Evolutionary conservation across 2,888 invertebrate species (phyloP), one percentile per base, ranked within the genome.

Genomic region (Drosophila paranaensis): DNA sequence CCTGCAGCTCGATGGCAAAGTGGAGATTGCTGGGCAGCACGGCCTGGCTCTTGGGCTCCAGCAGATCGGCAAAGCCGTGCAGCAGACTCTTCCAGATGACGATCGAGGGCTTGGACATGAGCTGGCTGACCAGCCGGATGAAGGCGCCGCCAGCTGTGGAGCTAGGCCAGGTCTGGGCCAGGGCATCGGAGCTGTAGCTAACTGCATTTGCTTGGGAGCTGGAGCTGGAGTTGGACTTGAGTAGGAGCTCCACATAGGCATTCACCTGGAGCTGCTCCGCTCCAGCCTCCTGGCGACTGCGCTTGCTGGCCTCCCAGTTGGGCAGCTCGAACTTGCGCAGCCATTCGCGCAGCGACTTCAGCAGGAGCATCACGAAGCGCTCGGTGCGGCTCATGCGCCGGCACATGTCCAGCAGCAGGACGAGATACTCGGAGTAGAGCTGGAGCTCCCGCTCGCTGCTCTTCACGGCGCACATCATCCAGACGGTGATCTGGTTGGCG

Each of bases 11-110:
- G 14, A 93, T 81, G 11, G 89, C 81, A 68, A 92, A 91, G 20
- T 90, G 67, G 9, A 73, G 60, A 58, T 92, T 93, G 8, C 73
- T 89, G 6, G 78, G 66, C 35, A 65, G 50, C 2, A 81, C 74
- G 1, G 77, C 77, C 0, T 27, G 0, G 0, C 57, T 16, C 0
- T 20, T 14, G 0, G 56, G 33, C n/a, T 77, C 64, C 9, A 92
- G 68, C 16, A 91, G 70, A 13, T 91, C 90, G 16, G 75, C 81
- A 3, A 93, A 74, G 2, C 81, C 74, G 67, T 83, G 91, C 13
- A 92, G 69, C 30, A 92, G 67, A 3, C 90, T 88, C 51, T 91
- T 91, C 92, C 93, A 93, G 14, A 93, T 90, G 5, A 91, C 90
- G 40, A 93, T 64, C 1, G 93, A 91, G 2, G 92, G 92, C 60